Evolutionary conservation across 2,113 vertebrate species (phyloP).

Genomic region (Gorsachius goisagi): DNA sequence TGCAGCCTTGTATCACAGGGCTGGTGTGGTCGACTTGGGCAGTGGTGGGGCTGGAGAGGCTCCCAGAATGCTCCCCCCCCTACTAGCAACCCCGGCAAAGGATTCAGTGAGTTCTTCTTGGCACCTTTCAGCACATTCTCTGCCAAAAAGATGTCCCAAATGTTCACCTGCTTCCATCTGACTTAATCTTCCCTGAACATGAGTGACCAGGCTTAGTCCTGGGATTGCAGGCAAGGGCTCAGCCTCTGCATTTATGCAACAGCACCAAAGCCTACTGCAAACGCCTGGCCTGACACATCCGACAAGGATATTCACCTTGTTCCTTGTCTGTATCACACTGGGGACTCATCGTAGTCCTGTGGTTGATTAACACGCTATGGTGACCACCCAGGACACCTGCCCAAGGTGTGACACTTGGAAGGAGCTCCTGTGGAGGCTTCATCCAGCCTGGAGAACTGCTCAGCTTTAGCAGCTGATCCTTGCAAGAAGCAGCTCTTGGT

Average conservation of each 20-base stretch:
- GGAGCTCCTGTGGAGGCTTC: neutral
- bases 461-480: neutral
- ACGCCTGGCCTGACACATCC: neutral
- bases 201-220: neutral
- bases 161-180: neutral
- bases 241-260: rapidly evolving
- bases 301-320: neutral
- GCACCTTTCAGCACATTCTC: neutral
- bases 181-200: neutral
- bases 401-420: neutral
- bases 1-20: neutral
- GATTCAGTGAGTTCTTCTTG: neutral
- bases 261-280: neutral
- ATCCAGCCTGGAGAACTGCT: neutral
- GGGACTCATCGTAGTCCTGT: neutral
- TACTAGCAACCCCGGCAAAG: neutral
- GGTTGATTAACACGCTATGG: neutral
- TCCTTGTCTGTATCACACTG: neutral
- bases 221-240: rapidly evolving
- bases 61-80: neutral
- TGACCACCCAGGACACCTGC: neutral
- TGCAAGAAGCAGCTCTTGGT: neutral
- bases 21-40: neutral
- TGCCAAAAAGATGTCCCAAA: neutral
- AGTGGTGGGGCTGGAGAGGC: neutral